A percentile compares a stretch with the other conserved stretches of the same genome.
Evolutionary conservation across 2,113 vertebrate genomes (phyloP).

Genomic region (Chloropsis hardwickii): DNA sequence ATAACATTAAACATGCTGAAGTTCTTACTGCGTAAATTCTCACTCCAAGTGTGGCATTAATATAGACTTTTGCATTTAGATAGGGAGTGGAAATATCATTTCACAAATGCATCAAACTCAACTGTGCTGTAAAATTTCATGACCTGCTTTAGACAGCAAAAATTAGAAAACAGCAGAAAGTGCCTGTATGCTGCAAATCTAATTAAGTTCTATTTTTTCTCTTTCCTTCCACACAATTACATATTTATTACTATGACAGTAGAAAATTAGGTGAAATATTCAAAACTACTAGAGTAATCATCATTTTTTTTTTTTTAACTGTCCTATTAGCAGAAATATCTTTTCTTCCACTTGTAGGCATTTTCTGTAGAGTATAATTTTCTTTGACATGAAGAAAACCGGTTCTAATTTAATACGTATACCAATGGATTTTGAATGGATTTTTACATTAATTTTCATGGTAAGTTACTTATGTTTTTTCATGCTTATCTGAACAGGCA

Average conservation of each 20-base stretch:
- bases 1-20: not conserved
- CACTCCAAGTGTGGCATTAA: not conserved
- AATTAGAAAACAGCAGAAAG: not conserved
- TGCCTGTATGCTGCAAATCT: not conserved
- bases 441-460: not conserved
- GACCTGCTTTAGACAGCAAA: not conserved
- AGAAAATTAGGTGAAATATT: not conserved
- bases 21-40: not conserved
- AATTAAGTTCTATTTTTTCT: not conserved
- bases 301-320: not conserved
- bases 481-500: not conserved
- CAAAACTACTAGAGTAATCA: not conserved
- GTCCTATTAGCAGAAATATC: not conserved
- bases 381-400: not conserved
- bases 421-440: not conserved
- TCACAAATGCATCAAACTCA: not conserved
- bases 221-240: not conserved
- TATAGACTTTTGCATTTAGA: not conserved
- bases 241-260: not conserved
- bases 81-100: not conserved
- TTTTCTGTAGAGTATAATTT: not conserved
- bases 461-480: conserved; percentile 17
- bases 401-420: not conserved
- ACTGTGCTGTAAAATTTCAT: not conserved
- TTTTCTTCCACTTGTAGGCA: not conserved